Base-by-base conservation (phyloP, 2,888 invertebrate species). In the Cheilosia grossa region DNA sequence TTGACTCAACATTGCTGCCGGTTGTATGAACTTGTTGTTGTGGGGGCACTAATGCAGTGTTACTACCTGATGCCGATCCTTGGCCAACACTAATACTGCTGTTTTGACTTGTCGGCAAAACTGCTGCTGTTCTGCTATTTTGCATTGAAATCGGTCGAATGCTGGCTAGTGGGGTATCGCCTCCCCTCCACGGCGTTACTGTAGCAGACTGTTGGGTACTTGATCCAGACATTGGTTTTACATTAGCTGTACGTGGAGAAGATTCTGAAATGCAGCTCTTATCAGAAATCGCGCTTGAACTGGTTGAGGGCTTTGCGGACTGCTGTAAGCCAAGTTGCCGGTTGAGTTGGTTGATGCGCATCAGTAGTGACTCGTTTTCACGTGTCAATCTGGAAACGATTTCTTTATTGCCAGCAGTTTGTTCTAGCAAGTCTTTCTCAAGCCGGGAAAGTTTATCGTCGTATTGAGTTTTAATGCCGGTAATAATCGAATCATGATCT, bases 141-240 rank as follows among this genome's bases (percentile, higher is more conserved):
- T 95, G 95, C 67, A 95, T 94, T 2, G 96, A 95, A 94, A 98
- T 97, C 0, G 98, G 98, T 42, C 98, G 94, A 89, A 98, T 98
- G 88, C 98, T 98, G 21, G 98, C 98, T 85, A 98, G 93, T 0
- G 96, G 98, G 0, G 98, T 97, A 90, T 97, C 96, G 5, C 95
- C 94, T 2, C 95, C 95, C 82, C 96, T 94, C 91, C 96, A 94
- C 24, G 94, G 94, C n/a, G 93, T 93, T 49, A 94, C 94, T 4
- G 94, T 91, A 0, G 92, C 92, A 2, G 92, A 92, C 86, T 92
- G 92, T 64, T 92, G 92, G 0, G 90, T 90, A 64, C 91, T 90
- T 0, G 92, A 93, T 88, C 97, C 97, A 3, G 98, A 96, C 96
- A 98, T 97, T 0, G 98, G 98, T 91, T 97, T 97, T 53, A 98